A percentile compares a stretch with the other conserved stretches of the same genome.
phyloP scores from a whole-genome alignment of 2,888 invertebrate genomes.

The Drosophila histrio region DNA sequence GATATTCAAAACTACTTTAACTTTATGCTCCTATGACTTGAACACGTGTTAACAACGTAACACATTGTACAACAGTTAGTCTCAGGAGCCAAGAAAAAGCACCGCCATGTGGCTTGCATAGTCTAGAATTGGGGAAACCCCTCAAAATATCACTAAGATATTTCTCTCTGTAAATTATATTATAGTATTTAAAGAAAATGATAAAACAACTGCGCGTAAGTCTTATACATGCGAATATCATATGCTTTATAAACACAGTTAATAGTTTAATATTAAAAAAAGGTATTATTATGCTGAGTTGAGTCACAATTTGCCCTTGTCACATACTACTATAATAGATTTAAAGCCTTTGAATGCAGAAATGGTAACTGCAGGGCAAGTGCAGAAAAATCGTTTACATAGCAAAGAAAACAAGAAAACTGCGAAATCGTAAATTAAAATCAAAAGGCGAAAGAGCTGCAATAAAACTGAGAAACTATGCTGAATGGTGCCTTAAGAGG shows the following conservation, averaged over 20 bases:
- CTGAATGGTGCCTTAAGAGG: constrained; percentile 16
- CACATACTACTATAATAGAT: background rate
- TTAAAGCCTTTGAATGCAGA: background rate
- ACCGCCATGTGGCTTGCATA: background rate
- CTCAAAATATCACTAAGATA: too few species aligned
- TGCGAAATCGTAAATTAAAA: constrained; percentile 63
- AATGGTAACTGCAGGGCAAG: constrained; percentile 1
- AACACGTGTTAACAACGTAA: constrained; percentile 68
- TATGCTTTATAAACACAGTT: too few species aligned
- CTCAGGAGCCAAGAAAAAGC: background rate
- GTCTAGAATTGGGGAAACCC: too few species aligned
- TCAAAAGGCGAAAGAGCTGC: constrained; percentile 36
- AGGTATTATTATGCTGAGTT: background rate
- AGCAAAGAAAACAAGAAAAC: constrained; percentile 16
- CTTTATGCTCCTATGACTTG: constrained; percentile 41
- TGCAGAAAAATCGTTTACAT: constrained; percentile 6
- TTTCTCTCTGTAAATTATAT: too few species aligned
- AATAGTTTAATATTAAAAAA: background rate
- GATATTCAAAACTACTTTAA: constrained; percentile 65
- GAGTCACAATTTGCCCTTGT: background rate
- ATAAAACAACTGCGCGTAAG: too few species aligned
- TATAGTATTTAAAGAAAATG: too few species aligned
- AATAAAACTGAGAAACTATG: constrained; percentile 38
- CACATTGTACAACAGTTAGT: constrained; percentile 28
- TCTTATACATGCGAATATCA: too few species aligned